A percentile compares a stretch with the other conserved stretches of the same genome.
Evolutionary conservation across 2,888 invertebrate species (phyloP).

Genomic region (Loripinus fragilis): DNA sequence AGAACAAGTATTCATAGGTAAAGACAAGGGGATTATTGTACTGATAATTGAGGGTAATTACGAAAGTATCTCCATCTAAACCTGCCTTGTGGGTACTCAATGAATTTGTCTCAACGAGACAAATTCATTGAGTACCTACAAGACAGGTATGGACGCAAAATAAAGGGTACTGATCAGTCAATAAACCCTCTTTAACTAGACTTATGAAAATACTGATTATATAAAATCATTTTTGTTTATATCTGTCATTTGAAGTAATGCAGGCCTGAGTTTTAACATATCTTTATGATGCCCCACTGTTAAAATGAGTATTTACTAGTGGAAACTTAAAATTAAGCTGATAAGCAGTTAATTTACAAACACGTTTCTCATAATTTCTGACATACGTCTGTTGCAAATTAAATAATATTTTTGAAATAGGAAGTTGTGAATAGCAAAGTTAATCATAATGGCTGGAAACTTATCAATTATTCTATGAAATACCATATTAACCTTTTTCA

Average conservation of each 20-base stretch:
- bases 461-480: slow-evolving; percentile 1
- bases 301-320: slow-evolving; percentile 64
- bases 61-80: no score
- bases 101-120: no score
- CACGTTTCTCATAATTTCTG: slow-evolving; percentile 62
- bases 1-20: no score
- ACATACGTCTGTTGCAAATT: slow-evolving; percentile 59
- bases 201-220: slow-evolving; percentile 63
- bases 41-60: no score
- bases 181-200: no score
- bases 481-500: no score
- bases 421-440: slow-evolving; percentile 5
- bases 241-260: slow-evolving; percentile 57
- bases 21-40: no score
- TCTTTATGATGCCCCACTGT: slow-evolving; percentile 54
- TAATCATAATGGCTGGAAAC: slow-evolving; percentile 1
- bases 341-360: slow-evolving; percentile 65
- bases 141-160: no score
- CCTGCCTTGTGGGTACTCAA: no score
- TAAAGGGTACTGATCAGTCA: no score
- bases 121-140: no score
- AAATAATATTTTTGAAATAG: slow-evolving; percentile 44
- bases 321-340: slow-evolving; percentile 56
- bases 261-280: slow-evolving; percentile 57
- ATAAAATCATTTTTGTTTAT: slow-evolving; percentile 57